Conservation (phyloP, 2,888 invertebrate species). For the Peribatodes rhomboidaria region DNA sequence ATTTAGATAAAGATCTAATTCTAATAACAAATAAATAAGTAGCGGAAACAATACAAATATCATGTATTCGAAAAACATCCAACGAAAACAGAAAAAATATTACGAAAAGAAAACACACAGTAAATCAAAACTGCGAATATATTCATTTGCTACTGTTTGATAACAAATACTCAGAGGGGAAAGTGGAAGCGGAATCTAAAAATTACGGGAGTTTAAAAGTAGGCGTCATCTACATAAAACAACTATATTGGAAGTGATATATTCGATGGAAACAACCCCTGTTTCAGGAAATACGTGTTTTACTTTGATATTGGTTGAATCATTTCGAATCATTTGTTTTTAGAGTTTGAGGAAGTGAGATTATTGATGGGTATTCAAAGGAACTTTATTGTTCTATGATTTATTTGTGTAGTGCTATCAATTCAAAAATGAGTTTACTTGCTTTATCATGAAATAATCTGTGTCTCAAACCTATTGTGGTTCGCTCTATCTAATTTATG, state of each 20-base stretch:
- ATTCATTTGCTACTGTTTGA: slow-evolving; percentile 79
- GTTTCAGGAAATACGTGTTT: slow-evolving; percentile 31
- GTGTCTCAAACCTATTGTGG: too few species aligned
- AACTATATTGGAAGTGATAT: slow-evolving; percentile 83
- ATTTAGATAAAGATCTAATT: too few species aligned
- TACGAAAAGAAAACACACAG: slow-evolving; percentile 62
- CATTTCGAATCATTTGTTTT: slow-evolving; percentile 37
- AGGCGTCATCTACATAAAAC: slow-evolving; percentile 84
- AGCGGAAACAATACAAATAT: neutral
- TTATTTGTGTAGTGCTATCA: neutral
- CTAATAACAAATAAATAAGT: neutral
- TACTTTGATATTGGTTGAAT: slow-evolving; percentile 42
- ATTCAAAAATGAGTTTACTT: neutral
- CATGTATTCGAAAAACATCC: slow-evolving; percentile 38
- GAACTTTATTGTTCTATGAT: neutral
- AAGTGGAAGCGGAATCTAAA: slow-evolving; percentile 83
- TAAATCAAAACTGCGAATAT: slow-evolving; percentile 80
- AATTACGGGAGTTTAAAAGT: slow-evolving; percentile 87
- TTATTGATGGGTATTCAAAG: slow-evolving; percentile 1
- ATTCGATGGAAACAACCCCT: slow-evolving; percentile 62
- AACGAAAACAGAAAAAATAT: slow-evolving; percentile 51
- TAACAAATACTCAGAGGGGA: slow-evolving; percentile 82
- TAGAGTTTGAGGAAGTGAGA: slow-evolving; percentile 21
- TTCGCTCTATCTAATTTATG: too few species aligned
- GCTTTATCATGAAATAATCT: neutral